Percentiles rank a stretch among this genome's conserved stretches.
Conservation (phyloP, 2,113 vertebrate genomes). For the Phaethornis superciliosus region DNA sequence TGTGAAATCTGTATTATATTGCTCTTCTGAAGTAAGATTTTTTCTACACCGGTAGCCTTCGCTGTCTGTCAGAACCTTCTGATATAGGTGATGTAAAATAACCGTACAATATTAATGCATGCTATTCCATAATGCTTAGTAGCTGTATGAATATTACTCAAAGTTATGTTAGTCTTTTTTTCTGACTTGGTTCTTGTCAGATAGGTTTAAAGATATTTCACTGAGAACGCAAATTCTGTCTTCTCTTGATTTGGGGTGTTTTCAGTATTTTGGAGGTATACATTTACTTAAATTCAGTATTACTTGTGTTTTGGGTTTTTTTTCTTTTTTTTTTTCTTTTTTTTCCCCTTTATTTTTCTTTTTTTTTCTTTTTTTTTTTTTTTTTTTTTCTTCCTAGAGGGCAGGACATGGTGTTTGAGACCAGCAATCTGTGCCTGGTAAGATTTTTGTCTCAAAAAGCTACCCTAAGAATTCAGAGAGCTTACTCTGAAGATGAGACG, state of each 20-base stretch:
- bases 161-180: slow-evolving; percentile 87
- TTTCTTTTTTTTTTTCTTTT: slow-evolving; percentile 61
- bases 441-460: slow-evolving; percentile 71
- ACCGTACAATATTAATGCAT: slow-evolving; percentile 97
- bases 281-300: slow-evolving; percentile 87
- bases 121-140: slow-evolving; percentile 94
- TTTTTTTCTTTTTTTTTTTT: slow-evolving; percentile 2
- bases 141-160: slow-evolving; percentile 90
- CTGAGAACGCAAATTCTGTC: slow-evolving; percentile 83
- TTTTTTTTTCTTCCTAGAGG: slow-evolving; percentile 47
- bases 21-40: slow-evolving; percentile 92
- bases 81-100: slow-evolving; percentile 97
- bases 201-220: slow-evolving; percentile 86
- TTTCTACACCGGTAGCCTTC: slow-evolving; percentile 98
- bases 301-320: slow-evolving; percentile 79
- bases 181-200: slow-evolving; percentile 83
- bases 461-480: slow-evolving; percentile 72
- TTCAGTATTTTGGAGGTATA: slow-evolving; percentile 87
- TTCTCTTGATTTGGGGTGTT: slow-evolving; percentile 81
- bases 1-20: slow-evolving; percentile 99
- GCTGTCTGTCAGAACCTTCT: slow-evolving; percentile 95
- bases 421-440: slow-evolving; percentile 77
- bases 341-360: neutral
- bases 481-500: slow-evolving; percentile 56
- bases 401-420: slow-evolving; percentile 80